phyloP scores from a whole-genome alignment of 2,888 invertebrate genomes.

The Standfussiana lucernea region DNA sequence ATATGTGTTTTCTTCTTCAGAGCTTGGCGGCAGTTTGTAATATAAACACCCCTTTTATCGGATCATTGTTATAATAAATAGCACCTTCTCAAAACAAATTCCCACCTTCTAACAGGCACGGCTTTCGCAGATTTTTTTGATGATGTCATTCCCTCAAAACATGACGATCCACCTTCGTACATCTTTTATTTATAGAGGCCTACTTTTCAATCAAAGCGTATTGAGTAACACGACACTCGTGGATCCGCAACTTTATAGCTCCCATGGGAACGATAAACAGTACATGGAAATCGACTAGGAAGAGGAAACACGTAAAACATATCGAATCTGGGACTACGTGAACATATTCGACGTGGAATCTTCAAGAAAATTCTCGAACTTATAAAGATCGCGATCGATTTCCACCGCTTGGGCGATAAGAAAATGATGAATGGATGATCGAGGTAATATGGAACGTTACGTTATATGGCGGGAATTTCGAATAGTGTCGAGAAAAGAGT shows the following conservation, averaged over 20 bases:
- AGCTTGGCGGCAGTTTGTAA: background rate
- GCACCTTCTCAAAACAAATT: background rate
- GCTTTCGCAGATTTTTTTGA: conserved; percentile 4
- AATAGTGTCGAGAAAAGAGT: conserved; percentile 40
- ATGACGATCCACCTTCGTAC: conserved; percentile 11
- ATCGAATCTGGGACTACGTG: conserved; percentile 66
- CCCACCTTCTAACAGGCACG: background rate
- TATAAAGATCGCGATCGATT: conserved; percentile 56
- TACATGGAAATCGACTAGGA: conserved; percentile 72
- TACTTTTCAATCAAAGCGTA: conserved; percentile 62
- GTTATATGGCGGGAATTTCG: conserved; percentile 49
- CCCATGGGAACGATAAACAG: conserved; percentile 73
- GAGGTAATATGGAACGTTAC: conserved; percentile 49
- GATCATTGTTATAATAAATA: background rate
- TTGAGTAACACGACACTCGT: conserved; percentile 59
- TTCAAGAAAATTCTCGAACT: conserved; percentile 49
- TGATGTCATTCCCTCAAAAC: conserved; percentile 19
- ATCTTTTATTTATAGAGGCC: conserved; percentile 51
- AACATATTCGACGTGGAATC: conserved; percentile 39
- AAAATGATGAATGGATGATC: conserved; percentile 61
- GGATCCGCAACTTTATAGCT: conserved; percentile 66
- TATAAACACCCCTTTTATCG: background rate
- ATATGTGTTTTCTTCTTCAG: background rate
- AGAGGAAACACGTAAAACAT: conserved; percentile 71
- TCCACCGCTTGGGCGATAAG: conserved; percentile 52